phyloP scores from a whole-genome alignment of 2,888 invertebrate species.

The Malthinus seriepunctatus region DNA sequence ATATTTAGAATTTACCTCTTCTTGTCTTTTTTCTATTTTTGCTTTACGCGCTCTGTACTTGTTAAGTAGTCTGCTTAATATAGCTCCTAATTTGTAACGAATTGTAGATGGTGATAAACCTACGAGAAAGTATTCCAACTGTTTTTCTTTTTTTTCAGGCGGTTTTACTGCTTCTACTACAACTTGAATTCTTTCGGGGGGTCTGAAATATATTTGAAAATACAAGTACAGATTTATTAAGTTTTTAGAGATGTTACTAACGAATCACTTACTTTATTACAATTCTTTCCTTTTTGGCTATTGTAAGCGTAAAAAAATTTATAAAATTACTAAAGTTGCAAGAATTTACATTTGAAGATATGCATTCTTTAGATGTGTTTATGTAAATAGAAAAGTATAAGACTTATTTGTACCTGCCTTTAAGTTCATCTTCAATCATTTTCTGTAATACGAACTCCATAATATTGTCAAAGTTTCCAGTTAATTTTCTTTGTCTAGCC shows the following conservation, averaged over 20 bases:
- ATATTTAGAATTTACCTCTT: constrained; percentile 51
- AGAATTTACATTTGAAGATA: neutral
- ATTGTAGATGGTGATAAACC: constrained; percentile 51
- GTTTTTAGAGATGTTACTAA: neutral
- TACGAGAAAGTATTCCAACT: constrained; percentile 56
- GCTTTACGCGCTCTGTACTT: constrained; percentile 58
- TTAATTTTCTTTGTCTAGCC: constrained; percentile 66
- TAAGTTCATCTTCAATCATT: constrained; percentile 61
- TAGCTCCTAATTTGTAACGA: constrained; percentile 54
- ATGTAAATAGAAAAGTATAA: neutral
- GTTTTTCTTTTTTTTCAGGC: constrained; percentile 45
- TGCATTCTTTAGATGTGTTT: neutral
- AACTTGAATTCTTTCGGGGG: constrained; percentile 41
- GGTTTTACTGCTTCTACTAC: constrained; percentile 32
- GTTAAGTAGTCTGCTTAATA: constrained; percentile 58
- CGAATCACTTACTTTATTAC: neutral
- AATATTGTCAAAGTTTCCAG: constrained; percentile 59
- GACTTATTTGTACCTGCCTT: constrained; percentile 56
- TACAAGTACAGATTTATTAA: neutral
- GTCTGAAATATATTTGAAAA: constrained; percentile 36
- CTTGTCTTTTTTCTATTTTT: constrained; percentile 55
- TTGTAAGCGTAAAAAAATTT: neutral
- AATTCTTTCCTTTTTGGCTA: neutral
- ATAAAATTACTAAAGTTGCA: neutral
- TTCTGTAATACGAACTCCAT: constrained; percentile 62